These are phyloP conservation scores for Copidosoma aretas DNA, from an alignment of 2,888 invertebrate species.

Conservation along the genomic window DNA sequence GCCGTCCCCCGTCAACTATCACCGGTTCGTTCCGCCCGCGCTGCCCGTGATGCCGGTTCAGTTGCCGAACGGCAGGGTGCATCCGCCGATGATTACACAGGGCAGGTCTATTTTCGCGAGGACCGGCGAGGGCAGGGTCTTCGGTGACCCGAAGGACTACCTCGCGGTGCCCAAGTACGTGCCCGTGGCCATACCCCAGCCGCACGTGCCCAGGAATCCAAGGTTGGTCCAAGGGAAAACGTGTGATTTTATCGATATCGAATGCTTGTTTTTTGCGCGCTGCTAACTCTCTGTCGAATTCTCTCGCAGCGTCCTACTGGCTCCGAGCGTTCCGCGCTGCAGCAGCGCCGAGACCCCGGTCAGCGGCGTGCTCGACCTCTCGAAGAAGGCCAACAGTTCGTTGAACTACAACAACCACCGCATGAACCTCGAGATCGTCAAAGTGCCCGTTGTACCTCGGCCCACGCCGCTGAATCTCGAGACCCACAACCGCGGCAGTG, in stretches of 20 bases:
- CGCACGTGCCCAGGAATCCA: slow-evolving; percentile 30
- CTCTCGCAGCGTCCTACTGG: slow-evolving; percentile 9
- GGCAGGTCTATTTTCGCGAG: slow-evolving; percentile 70
- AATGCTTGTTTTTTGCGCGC: too few species aligned
- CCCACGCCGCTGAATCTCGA: slow-evolving; percentile 63
- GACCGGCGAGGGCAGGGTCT: slow-evolving; percentile 70
- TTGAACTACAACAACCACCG: slow-evolving; percentile 50
- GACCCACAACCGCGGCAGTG: slow-evolving; percentile 55
- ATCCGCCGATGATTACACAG: slow-evolving; percentile 68
- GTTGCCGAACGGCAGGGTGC: slow-evolving; percentile 51
- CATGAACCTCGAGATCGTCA: slow-evolving; percentile 67
- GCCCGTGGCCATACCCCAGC: slow-evolving; percentile 27
- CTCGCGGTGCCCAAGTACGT: slow-evolving; percentile 65
- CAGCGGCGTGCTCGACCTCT: slow-evolving; percentile 70
- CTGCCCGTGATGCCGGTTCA: slow-evolving; percentile 36
- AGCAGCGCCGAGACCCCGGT: not conserved
- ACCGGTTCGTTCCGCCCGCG: slow-evolving; percentile 52
- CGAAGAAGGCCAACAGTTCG: slow-evolving; percentile 65
- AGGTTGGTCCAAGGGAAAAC: not conserved
- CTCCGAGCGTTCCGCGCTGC: slow-evolving; percentile 6
- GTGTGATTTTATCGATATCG: not conserved
- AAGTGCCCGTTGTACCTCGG: slow-evolving; percentile 64
- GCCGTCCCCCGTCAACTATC: not conserved
- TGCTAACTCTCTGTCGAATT: not conserved
- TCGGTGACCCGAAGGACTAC: slow-evolving; percentile 77